Percentiles rank a stretch among this genome's conserved stretches.
Conservation (phyloP, 2,888 invertebrate genomes). For the Cataglyphis cursor region DNA sequence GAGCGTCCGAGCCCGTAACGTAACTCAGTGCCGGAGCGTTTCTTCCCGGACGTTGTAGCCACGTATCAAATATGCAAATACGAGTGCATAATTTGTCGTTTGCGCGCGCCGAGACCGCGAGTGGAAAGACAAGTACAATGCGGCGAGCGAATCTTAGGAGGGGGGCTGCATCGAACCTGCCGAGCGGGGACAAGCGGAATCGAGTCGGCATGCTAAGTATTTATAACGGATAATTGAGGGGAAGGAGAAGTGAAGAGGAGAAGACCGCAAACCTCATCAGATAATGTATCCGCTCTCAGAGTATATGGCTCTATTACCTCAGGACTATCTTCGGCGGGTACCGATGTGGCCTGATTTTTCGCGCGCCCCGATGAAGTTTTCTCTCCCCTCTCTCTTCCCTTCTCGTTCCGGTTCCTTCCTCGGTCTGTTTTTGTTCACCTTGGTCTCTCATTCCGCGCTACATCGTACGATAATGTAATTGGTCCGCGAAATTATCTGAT, state of each 20-base stretch:
- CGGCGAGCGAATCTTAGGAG: neutral
- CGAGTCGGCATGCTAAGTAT: conserved; percentile 52
- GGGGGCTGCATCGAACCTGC: neutral
- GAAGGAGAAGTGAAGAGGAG: neutral
- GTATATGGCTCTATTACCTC: conserved; percentile 79
- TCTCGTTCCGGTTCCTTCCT: neutral
- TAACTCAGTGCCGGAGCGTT: conserved; percentile 72
- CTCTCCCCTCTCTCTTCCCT: neutral
- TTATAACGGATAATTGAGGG: conserved; percentile 63
- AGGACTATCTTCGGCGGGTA: conserved; percentile 70
- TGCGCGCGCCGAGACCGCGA: conserved; percentile 66
- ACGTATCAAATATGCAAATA: conserved; percentile 83
- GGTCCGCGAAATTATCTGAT: conserved; percentile 81
- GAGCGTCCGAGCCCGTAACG: conserved; percentile 64
- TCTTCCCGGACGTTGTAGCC: conserved; percentile 76
- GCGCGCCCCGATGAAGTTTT: conserved; percentile 57
- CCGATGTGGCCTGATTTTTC: conserved; percentile 55
- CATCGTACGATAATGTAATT: conserved; percentile 76
- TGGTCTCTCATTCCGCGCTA: conserved; percentile 36
- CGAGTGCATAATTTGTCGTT: conserved; percentile 80
- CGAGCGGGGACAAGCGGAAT: conserved; percentile 45
- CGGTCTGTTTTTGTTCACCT: conserved; percentile 9
- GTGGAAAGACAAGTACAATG: conserved; percentile 74
- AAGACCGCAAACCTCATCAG: conserved; percentile 80
- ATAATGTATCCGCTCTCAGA: conserved; percentile 71